Evolutionary conservation across 2,888 invertebrate genomes (phyloP), one percentile per base, ranked within the genome.

Genomic region (Eulithis prunata): DNA sequence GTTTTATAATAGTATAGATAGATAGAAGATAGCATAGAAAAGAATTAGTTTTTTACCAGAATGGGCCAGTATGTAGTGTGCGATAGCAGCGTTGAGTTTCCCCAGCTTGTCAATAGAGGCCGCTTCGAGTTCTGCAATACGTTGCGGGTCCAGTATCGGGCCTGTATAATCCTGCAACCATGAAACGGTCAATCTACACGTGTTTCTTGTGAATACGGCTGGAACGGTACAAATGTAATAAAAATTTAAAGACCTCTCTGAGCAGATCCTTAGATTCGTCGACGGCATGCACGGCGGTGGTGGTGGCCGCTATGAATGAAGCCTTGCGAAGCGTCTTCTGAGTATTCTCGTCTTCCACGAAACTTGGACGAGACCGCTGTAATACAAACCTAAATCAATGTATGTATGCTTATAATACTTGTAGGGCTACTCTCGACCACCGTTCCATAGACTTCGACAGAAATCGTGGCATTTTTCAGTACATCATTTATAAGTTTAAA

Each of bases 61-160:
- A 68, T 88, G 86, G 0, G 91, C 88, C 11, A 83, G 82, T 0
- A 89, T 74, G 32, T 85, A 82, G 2, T 83, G 70, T 0, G 92
- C 91, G 0, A 91, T 78, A 0, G 92, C 90, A 0, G 89, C 91
- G 57, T 85, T 90, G 2, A 91, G 76, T 69, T 85, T 87, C 1
- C 82, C 87, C 57, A 90, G 71, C 53, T 80, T 79, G 52, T 83
- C 79, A 1, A 80, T 72, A 0, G 84, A 78, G 0, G 79, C 73
- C 1, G 67, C 74, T 68, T 89, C 85, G 38, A 85, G 36, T 1
- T 72, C 69, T 11, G 74, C 73, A 4, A 77, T 60, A 0, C 82
- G 71, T 0, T 74, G 64, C 0, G 75, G 70, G 11, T 75, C 75
- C 1, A 82, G 62, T 0, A 65, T 41, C 0, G 80, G 74, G 0